Percentiles rank a stretch among this genome's conserved stretches.
Evolutionary conservation across 2,797 vertebrate genomes (phyloP).

Genomic region (Sylvilagus floridanus): DNA sequence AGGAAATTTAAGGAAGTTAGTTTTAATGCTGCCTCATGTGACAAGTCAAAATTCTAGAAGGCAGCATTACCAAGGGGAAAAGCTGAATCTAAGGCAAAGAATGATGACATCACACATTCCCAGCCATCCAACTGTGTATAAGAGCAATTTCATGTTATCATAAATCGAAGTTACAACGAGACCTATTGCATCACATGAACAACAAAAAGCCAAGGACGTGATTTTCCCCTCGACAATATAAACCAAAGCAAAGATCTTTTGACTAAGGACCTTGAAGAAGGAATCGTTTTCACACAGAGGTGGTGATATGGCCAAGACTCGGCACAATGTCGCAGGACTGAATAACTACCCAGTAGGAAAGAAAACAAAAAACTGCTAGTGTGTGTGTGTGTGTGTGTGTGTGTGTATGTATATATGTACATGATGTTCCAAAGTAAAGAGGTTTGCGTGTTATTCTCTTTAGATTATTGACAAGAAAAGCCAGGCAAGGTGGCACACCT

Average conservation of each 20-base stretch:
- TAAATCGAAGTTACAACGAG: not conserved
- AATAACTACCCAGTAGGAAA: not conserved
- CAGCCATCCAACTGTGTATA: not conserved
- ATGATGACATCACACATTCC: not conserved
- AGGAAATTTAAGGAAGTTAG: not conserved
- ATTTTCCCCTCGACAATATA: not conserved
- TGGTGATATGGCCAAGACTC: not conserved
- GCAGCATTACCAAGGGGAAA: not conserved
- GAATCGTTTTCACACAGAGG: slow-evolving; percentile 4
- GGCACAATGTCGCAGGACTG: not conserved
- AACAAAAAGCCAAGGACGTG: not conserved
- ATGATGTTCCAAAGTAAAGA: slow-evolving; percentile 51
- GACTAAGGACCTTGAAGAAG: not conserved
- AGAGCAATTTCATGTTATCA: not conserved
- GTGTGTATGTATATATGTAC: no score
- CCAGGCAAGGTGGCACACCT: not conserved
- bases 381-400: no score
- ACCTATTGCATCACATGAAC: not conserved
- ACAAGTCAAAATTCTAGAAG: not conserved
- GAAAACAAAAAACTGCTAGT: not conserved
- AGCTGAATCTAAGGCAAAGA: not conserved
- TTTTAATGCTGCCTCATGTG: not conserved
- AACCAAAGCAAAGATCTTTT: slow-evolving; percentile 17
- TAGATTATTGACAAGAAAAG: slow-evolving; percentile 54
- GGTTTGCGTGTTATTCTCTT: slow-evolving; percentile 65